Conservation (phyloP, 2,888 invertebrate genomes). For the Agrochola macilenta region DNA sequence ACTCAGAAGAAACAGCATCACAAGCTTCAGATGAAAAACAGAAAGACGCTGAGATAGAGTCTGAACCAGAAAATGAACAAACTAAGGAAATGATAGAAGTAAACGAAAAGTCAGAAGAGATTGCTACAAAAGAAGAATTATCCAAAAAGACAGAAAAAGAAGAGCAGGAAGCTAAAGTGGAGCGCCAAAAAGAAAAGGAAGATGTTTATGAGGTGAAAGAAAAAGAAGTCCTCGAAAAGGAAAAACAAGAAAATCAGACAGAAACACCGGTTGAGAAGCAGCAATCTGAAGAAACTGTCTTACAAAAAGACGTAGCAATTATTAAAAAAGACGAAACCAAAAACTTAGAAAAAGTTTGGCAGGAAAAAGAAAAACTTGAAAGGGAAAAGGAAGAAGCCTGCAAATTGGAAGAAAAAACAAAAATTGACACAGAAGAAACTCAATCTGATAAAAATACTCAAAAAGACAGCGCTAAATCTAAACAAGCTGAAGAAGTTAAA, state of each 20-base stretch:
- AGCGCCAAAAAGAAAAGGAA: not conserved
- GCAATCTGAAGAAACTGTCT: not conserved
- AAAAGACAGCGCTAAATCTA: not conserved
- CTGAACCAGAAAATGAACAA: not conserved
- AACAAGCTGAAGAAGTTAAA: not conserved
- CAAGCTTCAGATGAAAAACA: not conserved
- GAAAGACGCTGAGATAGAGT: slow-evolving; percentile 1
- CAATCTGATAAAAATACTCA: not conserved
- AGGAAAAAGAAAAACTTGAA: slow-evolving; percentile 8
- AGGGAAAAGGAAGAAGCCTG: slow-evolving; percentile 9
- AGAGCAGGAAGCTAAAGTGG: not conserved
- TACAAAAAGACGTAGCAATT: not conserved
- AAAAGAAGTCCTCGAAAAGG: not conserved
- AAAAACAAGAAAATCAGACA: not conserved
- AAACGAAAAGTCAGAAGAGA: not conserved
- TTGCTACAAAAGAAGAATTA: not conserved
- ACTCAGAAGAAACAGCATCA: not conserved
- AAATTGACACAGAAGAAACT: not conserved
- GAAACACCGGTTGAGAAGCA: not conserved
- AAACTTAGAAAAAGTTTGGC: not conserved
- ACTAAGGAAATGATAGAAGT: not conserved
- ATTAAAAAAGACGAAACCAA: not conserved
- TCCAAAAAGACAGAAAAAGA: not conserved
- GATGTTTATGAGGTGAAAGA: not conserved
- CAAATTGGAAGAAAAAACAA: not conserved